These are phyloP conservation scores for Lepidurus arcticus DNA, from an alignment of 1,140 invertebrate genomes.

Conservation along the genomic window DNA sequence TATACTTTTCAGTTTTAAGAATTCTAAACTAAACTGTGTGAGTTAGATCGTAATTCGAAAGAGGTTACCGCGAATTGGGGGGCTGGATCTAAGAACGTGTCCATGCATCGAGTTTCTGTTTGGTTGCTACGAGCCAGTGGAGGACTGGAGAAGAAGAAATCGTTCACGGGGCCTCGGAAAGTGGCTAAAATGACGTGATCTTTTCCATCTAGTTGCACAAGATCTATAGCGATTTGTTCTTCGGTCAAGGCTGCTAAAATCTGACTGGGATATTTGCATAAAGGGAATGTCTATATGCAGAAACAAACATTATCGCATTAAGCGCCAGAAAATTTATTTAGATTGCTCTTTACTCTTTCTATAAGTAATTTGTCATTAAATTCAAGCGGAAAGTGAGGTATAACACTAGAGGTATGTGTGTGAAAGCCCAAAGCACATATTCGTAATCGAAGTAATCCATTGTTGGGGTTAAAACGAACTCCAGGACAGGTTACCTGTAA, in stretches of 20 bases:
- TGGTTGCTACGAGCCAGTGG: neutral
- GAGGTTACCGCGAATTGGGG: neutral
- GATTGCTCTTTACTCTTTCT: neutral
- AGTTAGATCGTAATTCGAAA: neutral
- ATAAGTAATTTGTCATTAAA: neutral
- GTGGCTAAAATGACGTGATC: neutral
- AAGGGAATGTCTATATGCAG: neutral
- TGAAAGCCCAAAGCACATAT: neutral
- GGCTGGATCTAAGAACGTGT: neutral
- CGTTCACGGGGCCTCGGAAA: neutral
- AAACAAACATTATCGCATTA: neutral
- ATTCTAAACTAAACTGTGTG: neutral
- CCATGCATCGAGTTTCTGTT: neutral
- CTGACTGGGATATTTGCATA: neutral
- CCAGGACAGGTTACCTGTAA: neutral
- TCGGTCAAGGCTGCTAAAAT: neutral
- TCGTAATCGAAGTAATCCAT: neutral
- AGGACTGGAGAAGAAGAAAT: constrained; percentile 14
- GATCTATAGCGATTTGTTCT: neutral
- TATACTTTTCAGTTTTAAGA: neutral
- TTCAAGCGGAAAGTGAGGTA: neutral
- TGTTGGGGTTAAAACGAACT: neutral
- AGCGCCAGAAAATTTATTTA: neutral
- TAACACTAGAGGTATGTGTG: neutral
- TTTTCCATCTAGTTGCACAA: neutral